Percentiles rank a stretch among this genome's conserved stretches.
phyloP scores from a whole-genome alignment of 2,113 vertebrate genomes.

The Zosterops pallidus region DNA sequence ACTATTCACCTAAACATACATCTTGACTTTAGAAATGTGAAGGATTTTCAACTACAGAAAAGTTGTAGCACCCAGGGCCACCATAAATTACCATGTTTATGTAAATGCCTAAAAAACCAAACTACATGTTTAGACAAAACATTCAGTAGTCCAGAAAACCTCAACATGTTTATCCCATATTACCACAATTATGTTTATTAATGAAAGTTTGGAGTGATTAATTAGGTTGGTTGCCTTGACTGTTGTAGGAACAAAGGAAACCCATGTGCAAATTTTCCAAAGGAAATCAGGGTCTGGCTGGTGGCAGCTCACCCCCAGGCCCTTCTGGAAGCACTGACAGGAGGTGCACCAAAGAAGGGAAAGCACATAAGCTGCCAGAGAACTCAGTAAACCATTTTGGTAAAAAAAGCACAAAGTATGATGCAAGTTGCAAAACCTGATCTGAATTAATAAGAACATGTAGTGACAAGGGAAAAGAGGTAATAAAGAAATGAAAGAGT shows the following conservation, averaged over 20 bases:
- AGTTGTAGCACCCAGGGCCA: neutral
- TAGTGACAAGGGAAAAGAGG: neutral
- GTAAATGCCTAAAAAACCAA: neutral
- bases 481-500: slow-evolving; percentile 49
- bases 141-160: neutral
- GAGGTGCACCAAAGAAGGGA: neutral
- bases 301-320: neutral
- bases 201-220: neutral
- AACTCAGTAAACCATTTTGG: neutral
- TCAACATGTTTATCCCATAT: neutral
- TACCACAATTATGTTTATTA: neutral
- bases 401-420: neutral
- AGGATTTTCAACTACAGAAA: neutral
- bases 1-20: neutral
- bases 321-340: neutral
- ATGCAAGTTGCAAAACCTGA: neutral
- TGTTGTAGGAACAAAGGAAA: neutral
- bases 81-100: neutral
- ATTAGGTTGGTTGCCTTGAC: neutral
- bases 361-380: neutral
- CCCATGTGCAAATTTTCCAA: neutral
- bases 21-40: neutral
- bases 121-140: neutral
- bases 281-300: neutral
- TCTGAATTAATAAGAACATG: neutral